A percentile compares a stretch with the other conserved stretches of the same genome.
Evolutionary conservation across 2,888 invertebrate species (phyloP).

Genomic region (Cybosia mesomella): DNA sequence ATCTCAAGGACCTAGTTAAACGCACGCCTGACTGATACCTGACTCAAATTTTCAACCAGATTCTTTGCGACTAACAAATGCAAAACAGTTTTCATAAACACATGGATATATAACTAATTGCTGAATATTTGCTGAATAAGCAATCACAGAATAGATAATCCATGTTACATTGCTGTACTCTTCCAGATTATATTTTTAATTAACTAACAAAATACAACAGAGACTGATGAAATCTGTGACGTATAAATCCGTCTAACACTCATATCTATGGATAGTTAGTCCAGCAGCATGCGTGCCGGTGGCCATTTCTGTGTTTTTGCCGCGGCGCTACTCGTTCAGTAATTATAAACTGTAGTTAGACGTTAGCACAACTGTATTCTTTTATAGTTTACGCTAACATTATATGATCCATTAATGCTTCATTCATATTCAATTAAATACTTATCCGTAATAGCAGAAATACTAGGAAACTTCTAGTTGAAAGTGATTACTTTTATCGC

Average conservation of each 20-base stretch:
- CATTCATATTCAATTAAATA: slow-evolving; percentile 59
- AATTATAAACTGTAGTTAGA: slow-evolving; percentile 66
- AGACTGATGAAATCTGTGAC: slow-evolving; percentile 30
- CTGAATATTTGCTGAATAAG: neutral
- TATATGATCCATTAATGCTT: slow-evolving; percentile 54
- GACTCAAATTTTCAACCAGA: neutral
- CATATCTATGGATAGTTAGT: slow-evolving; percentile 65
- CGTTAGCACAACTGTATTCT: slow-evolving; percentile 52
- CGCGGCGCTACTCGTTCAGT: slow-evolving; percentile 64
- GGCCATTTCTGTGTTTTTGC: slow-evolving; percentile 65
- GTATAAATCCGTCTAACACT: slow-evolving; percentile 57
- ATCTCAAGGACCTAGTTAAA: neutral
- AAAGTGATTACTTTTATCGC: slow-evolving; percentile 49
- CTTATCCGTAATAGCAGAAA: slow-evolving; percentile 47
- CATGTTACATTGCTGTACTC: slow-evolving; percentile 14
- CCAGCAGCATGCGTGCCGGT: slow-evolving; percentile 60
- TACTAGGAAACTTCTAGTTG: slow-evolving; percentile 52
- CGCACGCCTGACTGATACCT: neutral
- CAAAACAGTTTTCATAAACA: neutral
- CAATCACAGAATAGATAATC: neutral
- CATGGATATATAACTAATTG: neutral
- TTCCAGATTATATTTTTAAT: slow-evolving; percentile 17
- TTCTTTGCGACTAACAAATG: neutral
- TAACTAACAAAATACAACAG: neutral
- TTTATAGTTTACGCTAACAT: slow-evolving; percentile 57